A percentile compares a stretch with the other conserved stretches of the same genome.
phyloP scores from a whole-genome alignment of 2,888 invertebrate genomes.

The Pycnomerus fuliginosus region DNA sequence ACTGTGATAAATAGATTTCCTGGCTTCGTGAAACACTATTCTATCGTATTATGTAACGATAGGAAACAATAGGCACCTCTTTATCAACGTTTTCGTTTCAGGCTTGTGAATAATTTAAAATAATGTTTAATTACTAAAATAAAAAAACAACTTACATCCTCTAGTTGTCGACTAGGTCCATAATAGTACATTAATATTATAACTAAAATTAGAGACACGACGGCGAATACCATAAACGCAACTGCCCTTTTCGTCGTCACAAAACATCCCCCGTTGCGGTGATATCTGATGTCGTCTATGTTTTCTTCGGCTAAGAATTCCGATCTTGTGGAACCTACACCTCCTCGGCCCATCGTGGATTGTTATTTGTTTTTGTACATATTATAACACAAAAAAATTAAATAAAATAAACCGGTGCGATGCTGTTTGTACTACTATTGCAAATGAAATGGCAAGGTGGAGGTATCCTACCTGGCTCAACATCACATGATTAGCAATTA shows the following conservation, averaged over 20 bases:
- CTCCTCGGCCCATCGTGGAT: slow-evolving; percentile 36
- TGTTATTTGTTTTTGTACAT: not conserved
- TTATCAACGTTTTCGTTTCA: no score
- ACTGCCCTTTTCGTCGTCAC: slow-evolving; percentile 61
- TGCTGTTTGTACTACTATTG: slow-evolving; percentile 10
- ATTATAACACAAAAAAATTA: slow-evolving; percentile 4
- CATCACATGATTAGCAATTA: slow-evolving; percentile 22
- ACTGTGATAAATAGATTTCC: no score
- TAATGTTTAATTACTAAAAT: no score
- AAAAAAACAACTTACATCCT: slow-evolving; percentile 33
- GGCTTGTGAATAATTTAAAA: no score
- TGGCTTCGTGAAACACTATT: no score
- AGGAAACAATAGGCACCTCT: no score
- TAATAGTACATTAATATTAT: slow-evolving; percentile 47
- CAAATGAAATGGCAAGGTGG: slow-evolving; percentile 9
- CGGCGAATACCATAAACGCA: slow-evolving; percentile 50
- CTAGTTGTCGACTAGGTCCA: slow-evolving; percentile 40
- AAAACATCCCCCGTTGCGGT: slow-evolving; percentile 63
- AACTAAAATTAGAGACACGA: slow-evolving; percentile 41
- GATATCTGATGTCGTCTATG: slow-evolving; percentile 59
- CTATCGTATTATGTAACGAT: no score
- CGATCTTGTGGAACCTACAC: slow-evolving; percentile 54
- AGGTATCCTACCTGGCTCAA: slow-evolving; percentile 8
- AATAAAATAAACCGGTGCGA: slow-evolving; percentile 2
- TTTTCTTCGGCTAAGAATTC: slow-evolving; percentile 63